phyloP scores from a whole-genome alignment of 2,113 vertebrate genomes.

The Tautogolabrus adspersus region DNA sequence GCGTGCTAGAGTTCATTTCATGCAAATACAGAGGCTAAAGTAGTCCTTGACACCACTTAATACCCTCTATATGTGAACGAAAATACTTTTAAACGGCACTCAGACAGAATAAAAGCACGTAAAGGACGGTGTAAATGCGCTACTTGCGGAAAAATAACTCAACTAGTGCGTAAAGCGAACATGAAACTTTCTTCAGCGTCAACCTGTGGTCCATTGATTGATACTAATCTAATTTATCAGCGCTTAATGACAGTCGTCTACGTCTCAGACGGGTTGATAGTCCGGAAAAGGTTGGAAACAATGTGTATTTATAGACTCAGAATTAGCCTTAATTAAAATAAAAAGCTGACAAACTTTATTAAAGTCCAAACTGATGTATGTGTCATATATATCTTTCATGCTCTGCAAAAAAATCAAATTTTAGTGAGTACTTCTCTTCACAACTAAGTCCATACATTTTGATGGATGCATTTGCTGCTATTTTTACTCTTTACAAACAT shows the following conservation, averaged over 20 bases:
- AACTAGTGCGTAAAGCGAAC: background rate
- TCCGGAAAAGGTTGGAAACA: background rate
- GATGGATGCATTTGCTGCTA: no score
- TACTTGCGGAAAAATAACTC: background rate
- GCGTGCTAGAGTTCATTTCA: background rate
- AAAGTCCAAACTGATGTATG: background rate
- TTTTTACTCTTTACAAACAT: no score
- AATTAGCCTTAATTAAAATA: background rate
- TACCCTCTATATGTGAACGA: background rate
- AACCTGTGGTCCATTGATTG: background rate
- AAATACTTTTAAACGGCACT: no score
- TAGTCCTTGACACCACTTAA: background rate
- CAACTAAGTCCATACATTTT: no score
- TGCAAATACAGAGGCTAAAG: background rate
- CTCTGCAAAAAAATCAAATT: no score
- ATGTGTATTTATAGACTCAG: no score
- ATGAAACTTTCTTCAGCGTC: conserved; percentile 1
- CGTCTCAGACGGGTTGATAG: background rate
- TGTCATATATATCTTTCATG: background rate
- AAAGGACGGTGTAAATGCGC: background rate
- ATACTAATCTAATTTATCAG: background rate
- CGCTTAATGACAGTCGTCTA: background rate
- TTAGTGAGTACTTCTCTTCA: no score
- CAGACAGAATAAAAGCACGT: background rate
- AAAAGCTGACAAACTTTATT: background rate